These are phyloP conservation scores for Gobio gobio DNA, from an alignment of 2,113 vertebrate species.

Conservation along the genomic window DNA sequence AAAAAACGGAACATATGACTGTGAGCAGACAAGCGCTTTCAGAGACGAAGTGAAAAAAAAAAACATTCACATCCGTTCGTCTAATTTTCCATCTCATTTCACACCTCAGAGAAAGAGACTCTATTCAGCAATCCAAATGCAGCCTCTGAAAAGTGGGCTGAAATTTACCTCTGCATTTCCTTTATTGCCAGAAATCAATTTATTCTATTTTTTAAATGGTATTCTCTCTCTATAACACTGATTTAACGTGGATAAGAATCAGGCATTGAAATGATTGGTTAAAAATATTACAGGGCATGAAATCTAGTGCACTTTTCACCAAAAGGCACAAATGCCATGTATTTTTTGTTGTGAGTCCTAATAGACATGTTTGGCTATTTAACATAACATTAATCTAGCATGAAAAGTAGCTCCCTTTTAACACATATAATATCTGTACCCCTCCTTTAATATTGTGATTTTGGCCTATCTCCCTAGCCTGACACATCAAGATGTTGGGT, in stretches of 20 bases:
- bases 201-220: not conserved
- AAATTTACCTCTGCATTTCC: constrained; percentile 21
- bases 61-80: constrained; percentile 25
- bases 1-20: constrained; percentile 24
- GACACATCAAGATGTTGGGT: too few relatives aligned
- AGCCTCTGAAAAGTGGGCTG: constrained; percentile 1
- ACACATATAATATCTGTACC: not conserved
- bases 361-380: not conserved
- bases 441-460: not conserved
- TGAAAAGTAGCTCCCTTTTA: not conserved
- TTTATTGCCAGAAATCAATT: constrained; percentile 11
- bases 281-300: not conserved
- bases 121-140: constrained; percentile 33
- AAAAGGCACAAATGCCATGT: not conserved
- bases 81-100: constrained; percentile 48
- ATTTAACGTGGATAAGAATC: not conserved
- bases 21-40: constrained; percentile 16
- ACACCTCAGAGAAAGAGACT: constrained; percentile 37
- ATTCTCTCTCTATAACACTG: constrained; percentile 8
- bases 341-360: not conserved
- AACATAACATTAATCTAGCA: not conserved
- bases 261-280: constrained; percentile 8
- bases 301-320: not conserved
- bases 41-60: constrained; percentile 13
- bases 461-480: too few relatives aligned